These are phyloP conservation scores for Podabrus alpinus DNA, from an alignment of 2,888 invertebrate species.

Conservation along the genomic window DNA sequence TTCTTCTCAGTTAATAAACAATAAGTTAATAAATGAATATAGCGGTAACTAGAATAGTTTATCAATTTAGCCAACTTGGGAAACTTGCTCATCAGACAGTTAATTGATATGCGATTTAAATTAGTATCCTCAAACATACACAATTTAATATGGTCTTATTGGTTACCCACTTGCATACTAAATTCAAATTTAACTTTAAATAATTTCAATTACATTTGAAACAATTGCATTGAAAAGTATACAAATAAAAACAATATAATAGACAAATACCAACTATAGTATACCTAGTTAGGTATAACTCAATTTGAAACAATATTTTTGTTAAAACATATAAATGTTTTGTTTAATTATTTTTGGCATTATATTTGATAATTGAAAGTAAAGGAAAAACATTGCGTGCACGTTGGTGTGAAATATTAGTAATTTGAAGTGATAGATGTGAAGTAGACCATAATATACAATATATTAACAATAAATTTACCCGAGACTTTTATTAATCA, in stretches of 20 bases:
- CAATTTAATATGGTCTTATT: background rate
- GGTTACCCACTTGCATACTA: background rate
- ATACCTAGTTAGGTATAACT: too few species aligned
- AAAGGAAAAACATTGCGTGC: constrained; percentile 5
- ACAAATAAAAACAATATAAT: too few species aligned
- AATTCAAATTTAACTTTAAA: background rate
- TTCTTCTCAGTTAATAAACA: background rate
- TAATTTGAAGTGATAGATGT: constrained; percentile 24
- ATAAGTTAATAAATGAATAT: background rate
- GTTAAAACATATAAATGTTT: background rate
- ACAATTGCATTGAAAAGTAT: background rate
- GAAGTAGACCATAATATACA: background rate
- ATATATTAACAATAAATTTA: constrained; percentile 21
- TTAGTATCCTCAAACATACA: background rate
- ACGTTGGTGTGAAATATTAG: constrained; percentile 11
- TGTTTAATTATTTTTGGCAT: background rate
- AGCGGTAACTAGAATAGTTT: background rate
- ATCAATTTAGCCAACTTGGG: background rate
- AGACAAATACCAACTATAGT: too few species aligned
- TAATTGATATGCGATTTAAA: background rate
- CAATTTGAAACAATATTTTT: background rate
- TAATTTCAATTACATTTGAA: background rate
- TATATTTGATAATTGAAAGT: background rate
- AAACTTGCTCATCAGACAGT: background rate
- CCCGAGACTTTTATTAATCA: constrained; percentile 19